Conservation (phyloP, 2,113 vertebrate genomes). For the Proteles cristata region DNA sequence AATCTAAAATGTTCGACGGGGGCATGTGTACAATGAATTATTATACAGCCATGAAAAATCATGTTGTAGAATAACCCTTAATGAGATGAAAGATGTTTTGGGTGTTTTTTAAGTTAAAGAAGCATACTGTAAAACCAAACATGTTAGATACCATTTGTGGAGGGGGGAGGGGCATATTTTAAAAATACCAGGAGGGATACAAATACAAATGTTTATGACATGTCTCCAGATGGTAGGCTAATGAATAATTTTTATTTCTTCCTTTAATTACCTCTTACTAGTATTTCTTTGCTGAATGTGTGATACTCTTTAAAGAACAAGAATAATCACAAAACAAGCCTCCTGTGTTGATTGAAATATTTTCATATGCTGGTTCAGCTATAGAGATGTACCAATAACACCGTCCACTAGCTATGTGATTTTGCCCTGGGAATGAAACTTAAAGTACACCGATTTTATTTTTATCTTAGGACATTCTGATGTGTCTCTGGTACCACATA, state of each 20-base stretch:
- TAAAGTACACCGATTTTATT: neutral
- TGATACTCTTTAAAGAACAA: neutral
- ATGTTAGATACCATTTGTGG: neutral
- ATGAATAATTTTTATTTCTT: constrained; percentile 3
- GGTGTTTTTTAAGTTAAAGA: constrained; percentile 50
- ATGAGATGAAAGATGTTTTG: neutral
- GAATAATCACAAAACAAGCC: neutral
- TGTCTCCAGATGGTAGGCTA: neutral
- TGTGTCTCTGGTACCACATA: neutral
- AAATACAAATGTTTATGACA: neutral
- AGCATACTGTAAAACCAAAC: neutral
- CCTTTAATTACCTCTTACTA: neutral
- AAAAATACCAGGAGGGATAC: neutral
- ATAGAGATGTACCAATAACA: neutral
- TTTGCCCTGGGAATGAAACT: neutral
- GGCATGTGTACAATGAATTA: neutral
- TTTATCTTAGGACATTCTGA: neutral
- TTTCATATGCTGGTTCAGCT: neutral
- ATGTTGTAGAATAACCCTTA: neutral
- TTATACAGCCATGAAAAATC: neutral
- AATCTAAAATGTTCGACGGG: neutral
- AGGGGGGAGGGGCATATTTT: neutral
- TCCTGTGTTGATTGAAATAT: neutral
- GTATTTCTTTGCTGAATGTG: neutral
- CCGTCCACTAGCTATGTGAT: neutral